Percentiles rank a stretch among this genome's conserved stretches.
These are phyloP conservation scores for Henricia sp. DNA, from an alignment of 53 echinoderm and acorn worm genomes.

Conservation along the genomic window DNA sequence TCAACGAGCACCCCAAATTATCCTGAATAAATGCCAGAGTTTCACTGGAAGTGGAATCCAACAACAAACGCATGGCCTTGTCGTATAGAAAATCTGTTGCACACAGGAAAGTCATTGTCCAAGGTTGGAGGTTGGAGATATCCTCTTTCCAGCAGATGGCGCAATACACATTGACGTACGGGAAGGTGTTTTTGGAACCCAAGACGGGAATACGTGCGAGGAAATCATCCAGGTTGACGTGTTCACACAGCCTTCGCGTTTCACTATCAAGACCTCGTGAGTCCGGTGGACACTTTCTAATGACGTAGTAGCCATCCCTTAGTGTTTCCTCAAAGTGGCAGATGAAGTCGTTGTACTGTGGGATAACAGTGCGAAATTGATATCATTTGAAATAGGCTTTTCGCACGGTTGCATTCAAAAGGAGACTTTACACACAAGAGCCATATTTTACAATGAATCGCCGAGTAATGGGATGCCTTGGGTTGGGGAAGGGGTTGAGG, in stretches of 20 bases:
- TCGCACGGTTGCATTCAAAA: not conserved
- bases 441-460: not conserved
- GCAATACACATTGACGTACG: slow-evolving; percentile 51
- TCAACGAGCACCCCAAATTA: not conserved
- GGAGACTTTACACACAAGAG: not conserved
- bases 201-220: slow-evolving; percentile 13
- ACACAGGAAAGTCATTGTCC: slow-evolving; percentile 5
- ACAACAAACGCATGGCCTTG: not conserved
- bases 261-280: not conserved
- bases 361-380: not conserved
- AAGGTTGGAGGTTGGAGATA: not conserved
- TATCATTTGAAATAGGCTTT: not conserved
- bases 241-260: not conserved
- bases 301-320: not conserved
- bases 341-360: slow-evolving; percentile 18
- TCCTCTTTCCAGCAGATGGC: slow-evolving; percentile 33
- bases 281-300: slow-evolving; percentile 8
- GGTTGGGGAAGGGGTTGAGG: too few relatives aligned
- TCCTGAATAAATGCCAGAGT: not conserved
- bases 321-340: not conserved
- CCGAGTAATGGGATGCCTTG: not conserved
- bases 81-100: not conserved
- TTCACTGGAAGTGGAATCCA: slow-evolving; percentile 7
- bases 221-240: not conserved
- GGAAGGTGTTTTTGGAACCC: slow-evolving; percentile 3